phyloP scores from a whole-genome alignment of 2,797 vertebrate genomes.

The Notamacropus eugenii region DNA sequence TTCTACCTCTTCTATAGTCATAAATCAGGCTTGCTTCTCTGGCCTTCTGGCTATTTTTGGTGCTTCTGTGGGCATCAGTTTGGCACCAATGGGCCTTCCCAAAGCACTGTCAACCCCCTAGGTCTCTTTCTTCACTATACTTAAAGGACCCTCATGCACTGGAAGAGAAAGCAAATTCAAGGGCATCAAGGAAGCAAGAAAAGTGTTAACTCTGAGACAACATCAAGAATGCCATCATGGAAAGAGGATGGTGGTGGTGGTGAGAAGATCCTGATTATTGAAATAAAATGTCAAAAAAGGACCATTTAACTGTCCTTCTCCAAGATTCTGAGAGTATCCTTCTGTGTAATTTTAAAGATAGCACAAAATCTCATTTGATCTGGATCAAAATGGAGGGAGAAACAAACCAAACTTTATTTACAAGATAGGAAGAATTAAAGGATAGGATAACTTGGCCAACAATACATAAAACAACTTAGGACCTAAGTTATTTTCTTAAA shows the following conservation, averaged over 20 bases:
- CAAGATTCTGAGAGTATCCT: neutral
- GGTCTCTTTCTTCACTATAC: neutral
- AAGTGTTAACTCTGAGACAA: neutral
- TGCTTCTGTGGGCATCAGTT: neutral
- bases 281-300: neutral
- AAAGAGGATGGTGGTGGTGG: neutral
- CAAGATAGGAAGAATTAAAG: neutral
- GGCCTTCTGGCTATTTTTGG: neutral
- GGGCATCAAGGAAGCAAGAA: neutral
- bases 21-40: neutral
- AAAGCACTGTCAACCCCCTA: neutral
- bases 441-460: neutral
- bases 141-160: neutral
- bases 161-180: neutral
- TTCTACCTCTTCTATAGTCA: neutral
- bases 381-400: neutral
- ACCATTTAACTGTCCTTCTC: neutral
- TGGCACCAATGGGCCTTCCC: neutral
- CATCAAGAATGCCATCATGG: neutral
- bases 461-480: neutral
- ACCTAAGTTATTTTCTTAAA: constrained; percentile 6
- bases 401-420: neutral
- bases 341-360: neutral
- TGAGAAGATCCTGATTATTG: neutral
- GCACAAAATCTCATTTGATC: neutral